Conservation (phyloP, 30 jellyfish, hydroid and myxozoan species). For the Catostylus mosaicus region DNA sequence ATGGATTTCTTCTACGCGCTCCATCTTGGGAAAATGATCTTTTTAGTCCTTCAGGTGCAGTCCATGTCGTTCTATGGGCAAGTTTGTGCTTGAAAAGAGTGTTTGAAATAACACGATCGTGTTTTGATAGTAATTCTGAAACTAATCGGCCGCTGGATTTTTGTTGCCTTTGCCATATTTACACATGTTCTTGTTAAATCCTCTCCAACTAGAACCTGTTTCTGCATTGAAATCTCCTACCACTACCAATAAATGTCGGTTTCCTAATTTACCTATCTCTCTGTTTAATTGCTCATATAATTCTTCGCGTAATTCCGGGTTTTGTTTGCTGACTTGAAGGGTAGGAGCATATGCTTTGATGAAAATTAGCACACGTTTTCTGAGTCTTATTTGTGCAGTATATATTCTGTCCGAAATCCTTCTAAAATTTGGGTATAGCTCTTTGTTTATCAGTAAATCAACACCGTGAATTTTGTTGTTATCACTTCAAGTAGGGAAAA, state of each 20-base stretch:
- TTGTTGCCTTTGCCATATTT: conserved; percentile 56
- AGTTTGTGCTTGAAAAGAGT: conserved; percentile 62
- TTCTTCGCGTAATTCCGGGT: conserved; percentile 49
- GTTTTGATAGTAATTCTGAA: conserved; percentile 42
- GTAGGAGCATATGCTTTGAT: conserved; percentile 59
- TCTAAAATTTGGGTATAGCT: conserved; percentile 24
- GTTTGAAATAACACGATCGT: conserved; percentile 56
- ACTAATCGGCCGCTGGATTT: conserved; percentile 58
- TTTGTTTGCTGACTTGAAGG: conserved; percentile 47
- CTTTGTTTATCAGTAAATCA: conserved; percentile 50
- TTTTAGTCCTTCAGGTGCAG: conserved; percentile 61
- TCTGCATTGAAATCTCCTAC: conserved; percentile 55
- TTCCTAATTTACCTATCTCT: conserved; percentile 42
- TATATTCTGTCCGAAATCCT: conserved; percentile 27
- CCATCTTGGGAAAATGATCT: conserved; percentile 6
- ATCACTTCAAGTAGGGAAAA: conserved; percentile 42
- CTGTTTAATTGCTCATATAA: conserved; percentile 58
- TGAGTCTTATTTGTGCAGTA: conserved; percentile 21
- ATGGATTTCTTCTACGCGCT: conserved; percentile 36
- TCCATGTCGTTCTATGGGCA: conserved; percentile 73
- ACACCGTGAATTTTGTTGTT: conserved; percentile 47
- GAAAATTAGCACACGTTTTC: conserved; percentile 13
- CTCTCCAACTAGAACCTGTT: conserved; percentile 62
- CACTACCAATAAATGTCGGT: conserved; percentile 47
- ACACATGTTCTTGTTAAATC: conserved; percentile 21